These are phyloP conservation scores for Fukomys damarensis DNA, from an alignment of 2,113 vertebrate species.

Conservation along the genomic window DNA sequence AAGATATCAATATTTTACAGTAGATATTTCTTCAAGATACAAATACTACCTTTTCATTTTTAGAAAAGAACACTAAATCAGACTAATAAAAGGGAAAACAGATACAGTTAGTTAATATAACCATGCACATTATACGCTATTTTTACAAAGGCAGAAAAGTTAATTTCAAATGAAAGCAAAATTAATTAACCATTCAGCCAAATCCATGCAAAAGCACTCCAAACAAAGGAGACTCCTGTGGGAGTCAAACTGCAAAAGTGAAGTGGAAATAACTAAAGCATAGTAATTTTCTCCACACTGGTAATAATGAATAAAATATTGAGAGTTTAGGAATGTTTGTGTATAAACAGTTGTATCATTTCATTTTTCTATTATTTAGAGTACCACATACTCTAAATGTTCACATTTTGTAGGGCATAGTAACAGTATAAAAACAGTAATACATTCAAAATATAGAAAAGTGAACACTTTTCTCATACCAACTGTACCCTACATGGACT, in stretches of 20 bases:
- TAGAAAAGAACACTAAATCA: not conserved
- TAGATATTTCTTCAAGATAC: slow-evolving; percentile 1
- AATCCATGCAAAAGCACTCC: not conserved
- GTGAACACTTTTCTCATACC: not conserved
- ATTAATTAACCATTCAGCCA: not conserved
- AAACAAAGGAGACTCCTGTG: not conserved
- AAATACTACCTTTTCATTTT: not conserved
- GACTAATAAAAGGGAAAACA: not conserved
- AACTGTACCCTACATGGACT: not conserved
- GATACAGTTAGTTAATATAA: not conserved
- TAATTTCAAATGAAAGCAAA: slow-evolving; percentile 38
- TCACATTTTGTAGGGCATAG: not conserved
- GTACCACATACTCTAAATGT: not conserved
- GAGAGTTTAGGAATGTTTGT: not conserved
- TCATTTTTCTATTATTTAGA: not conserved
- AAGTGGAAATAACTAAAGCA: not conserved
- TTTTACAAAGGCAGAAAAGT: slow-evolving; percentile 1
- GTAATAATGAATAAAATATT: not conserved
- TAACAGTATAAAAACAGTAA: not conserved
- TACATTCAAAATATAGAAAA: not conserved
- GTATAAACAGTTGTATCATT: not conserved
- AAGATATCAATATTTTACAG: not conserved
- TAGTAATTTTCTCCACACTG: not conserved
- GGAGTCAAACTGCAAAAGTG: slow-evolving; percentile 16
- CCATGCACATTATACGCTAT: not conserved